A percentile compares a stretch with the other conserved stretches of the same genome.
Evolutionary conservation across 2,113 vertebrate genomes (phyloP).

Genomic region (Caloenas nicobarica): DNA sequence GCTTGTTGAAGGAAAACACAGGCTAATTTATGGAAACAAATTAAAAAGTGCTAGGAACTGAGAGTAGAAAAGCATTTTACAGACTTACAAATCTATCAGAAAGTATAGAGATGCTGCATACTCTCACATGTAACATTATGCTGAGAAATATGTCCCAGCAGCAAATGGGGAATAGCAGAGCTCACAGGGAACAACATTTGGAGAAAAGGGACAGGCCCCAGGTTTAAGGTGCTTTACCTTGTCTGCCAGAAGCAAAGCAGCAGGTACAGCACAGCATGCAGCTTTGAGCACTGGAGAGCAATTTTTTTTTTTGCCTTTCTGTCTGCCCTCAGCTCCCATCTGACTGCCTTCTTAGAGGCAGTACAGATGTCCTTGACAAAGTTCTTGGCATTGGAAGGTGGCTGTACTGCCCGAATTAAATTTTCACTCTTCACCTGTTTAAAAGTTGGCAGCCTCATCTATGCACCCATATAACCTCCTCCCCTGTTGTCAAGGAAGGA

Average conservation of each 20-base stretch:
- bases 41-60: not conserved
- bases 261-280: not conserved
- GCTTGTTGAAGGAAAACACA: not conserved
- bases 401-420: not conserved
- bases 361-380: not conserved
- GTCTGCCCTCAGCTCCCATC: not conserved
- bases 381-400: not conserved
- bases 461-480: not conserved
- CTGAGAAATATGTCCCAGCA: not conserved
- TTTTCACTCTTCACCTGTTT: not conserved
- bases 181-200: not conserved
- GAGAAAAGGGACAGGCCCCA: not conserved
- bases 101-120: accelerated
- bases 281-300: not conserved
- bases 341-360: not conserved
- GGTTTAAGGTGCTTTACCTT: not conserved
- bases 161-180: not conserved
- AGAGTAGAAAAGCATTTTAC: not conserved
- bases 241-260: not conserved
- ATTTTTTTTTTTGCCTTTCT: not conserved
- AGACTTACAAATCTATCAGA: not conserved
- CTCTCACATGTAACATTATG: not conserved
- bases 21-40: not conserved
- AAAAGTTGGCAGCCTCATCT: not conserved
- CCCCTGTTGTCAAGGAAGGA: not conserved